Evolutionary conservation across 1,140 invertebrate species (phyloP), one percentile per base, ranked within the genome.

Genomic region (Caenorhabditis remanei): DNA sequence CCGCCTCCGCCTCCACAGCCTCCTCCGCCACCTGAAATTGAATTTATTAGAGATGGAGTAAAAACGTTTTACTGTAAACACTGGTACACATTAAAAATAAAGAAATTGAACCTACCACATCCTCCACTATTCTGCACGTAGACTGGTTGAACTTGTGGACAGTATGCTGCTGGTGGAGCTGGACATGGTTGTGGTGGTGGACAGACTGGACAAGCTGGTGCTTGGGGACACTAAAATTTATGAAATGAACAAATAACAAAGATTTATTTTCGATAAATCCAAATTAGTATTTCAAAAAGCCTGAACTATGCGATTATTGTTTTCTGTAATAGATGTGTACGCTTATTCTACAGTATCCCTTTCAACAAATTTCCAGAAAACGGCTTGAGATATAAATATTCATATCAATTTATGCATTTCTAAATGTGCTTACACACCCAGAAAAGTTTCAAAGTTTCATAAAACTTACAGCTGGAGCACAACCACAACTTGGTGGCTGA

Each of bases 61-160:
- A 9, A 63, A 7, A 11, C 19, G 21, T 4, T n/a, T 58, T 58
- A 58, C 56, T 53, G 50, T 53, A 8, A 53, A 11, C 16, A 53
- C 56, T n/a, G 56, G 7, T n/a, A n/a, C 3, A 21, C n/a, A 21
- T 0, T n/a, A n/a, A 2, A n/a, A 58, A 21, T 8, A 58, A 58
- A 40, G 32, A 50, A 32, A 32, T 32, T 32, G 0, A 2, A 79
- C 71, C 46, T n/a, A 79, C 71, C 43, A 79, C 71, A 48, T 19
- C 71, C 71, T 50, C 71, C 71, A 21, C 71, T 46, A 46, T n/a
- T 75, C 61, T 82, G 85, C 24, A 86, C 75, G 46, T 88, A 88
- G 19, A 88, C 82, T 19, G 87, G 87, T 63, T 88, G 87, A 40
- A 85, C 83, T 48, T 85, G 83, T 13, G 87, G 87, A 48, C 87